phyloP scores from a whole-genome alignment of 2,113 vertebrate species.

The Chauna torquata region DNA sequence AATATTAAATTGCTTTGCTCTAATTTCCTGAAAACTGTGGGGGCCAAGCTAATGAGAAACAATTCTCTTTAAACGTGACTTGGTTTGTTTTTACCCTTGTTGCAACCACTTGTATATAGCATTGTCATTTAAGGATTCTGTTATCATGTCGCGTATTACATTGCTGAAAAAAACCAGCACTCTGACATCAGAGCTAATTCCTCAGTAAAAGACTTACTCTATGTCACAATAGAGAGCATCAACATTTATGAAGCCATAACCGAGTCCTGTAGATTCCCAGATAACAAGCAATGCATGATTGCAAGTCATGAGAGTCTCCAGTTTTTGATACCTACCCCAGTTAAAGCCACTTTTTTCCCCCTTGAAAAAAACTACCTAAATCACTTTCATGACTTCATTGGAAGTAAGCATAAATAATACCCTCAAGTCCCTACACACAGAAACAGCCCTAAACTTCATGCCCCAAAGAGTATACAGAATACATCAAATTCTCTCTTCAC shows the following conservation, averaged over 20 bases:
- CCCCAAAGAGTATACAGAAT: neutral
- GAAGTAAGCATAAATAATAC: neutral
- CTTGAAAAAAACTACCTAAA: neutral
- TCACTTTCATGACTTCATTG: neutral
- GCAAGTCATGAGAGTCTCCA: neutral
- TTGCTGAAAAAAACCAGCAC: neutral
- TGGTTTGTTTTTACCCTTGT: neutral
- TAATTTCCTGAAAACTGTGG: neutral
- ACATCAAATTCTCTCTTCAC: neutral
- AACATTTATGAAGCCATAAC: neutral
- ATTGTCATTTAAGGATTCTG: neutral
- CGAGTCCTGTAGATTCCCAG: neutral
- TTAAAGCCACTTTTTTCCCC: neutral
- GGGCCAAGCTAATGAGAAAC: neutral
- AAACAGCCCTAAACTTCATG: neutral
- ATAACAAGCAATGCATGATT: neutral
- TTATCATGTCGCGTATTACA: neutral
- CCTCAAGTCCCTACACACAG: neutral
- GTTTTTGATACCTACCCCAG: neutral
- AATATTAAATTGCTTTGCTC: neutral
- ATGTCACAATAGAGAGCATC: neutral
- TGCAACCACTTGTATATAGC: neutral
- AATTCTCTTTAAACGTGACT: neutral
- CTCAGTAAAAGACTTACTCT: accelerated
- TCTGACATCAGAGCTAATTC: neutral